Evolutionary conservation across 2,888 invertebrate species (phyloP).

Genomic region (Thyatira batis): DNA sequence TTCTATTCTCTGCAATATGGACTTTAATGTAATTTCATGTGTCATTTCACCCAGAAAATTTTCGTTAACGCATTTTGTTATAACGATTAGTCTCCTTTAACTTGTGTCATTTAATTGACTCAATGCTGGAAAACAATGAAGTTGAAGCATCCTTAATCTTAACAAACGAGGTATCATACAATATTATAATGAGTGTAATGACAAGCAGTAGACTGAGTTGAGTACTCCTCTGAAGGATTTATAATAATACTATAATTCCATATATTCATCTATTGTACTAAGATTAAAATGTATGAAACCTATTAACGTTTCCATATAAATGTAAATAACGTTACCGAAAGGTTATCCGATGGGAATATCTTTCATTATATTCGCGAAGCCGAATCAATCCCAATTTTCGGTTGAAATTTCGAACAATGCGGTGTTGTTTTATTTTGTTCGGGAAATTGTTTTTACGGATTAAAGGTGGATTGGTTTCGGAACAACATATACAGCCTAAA

Average conservation of each 20-base stretch:
- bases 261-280: conserved; percentile 29
- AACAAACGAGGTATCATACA: not conserved
- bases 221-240: conserved; percentile 25
- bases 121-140: no score
- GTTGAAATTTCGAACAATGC: conserved; percentile 5
- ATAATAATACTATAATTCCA: conserved; percentile 33
- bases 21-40: no score
- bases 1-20: no score
- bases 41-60: no score
- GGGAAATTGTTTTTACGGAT: conserved; percentile 23
- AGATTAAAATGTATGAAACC: conserved; percentile 43
- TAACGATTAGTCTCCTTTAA: no score
- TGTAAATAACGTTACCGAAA: conserved; percentile 54
- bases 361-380: conserved; percentile 47
- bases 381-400: conserved; percentile 54
- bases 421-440: conserved; percentile 15
- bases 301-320: conserved; percentile 64
- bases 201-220: conserved; percentile 33
- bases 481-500: not conserved
- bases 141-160: not conserved
- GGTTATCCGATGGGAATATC: conserved; percentile 47
- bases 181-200: conserved; percentile 10
- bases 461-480: conserved; percentile 12
- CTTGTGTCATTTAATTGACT: no score
- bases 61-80: no score